A percentile compares a stretch with the other conserved stretches of the same genome.
These are phyloP conservation scores for Meganola albula DNA, from an alignment of 2,888 invertebrate genomes.

Conservation along the genomic window DNA sequence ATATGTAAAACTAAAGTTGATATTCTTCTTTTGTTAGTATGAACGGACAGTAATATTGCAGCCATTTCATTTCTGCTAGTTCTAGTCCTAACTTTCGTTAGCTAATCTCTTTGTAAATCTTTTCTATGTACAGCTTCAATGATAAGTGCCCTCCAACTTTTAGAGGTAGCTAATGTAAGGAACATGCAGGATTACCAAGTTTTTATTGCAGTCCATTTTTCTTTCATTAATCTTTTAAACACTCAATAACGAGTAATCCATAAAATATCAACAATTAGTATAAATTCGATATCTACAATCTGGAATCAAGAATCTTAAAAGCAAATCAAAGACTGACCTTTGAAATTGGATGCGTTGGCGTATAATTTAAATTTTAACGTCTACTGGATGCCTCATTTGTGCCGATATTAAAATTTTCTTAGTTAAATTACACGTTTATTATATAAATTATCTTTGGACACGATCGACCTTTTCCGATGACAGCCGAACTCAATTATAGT, in stretches of 20 bases:
- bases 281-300: conserved; percentile 18
- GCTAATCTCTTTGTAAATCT: too few relatives aligned
- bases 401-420: conserved; percentile 25
- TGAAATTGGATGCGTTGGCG: conserved; percentile 16
- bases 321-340: conserved; percentile 19
- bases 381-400: conserved; percentile 16
- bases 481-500: conserved; percentile 34
- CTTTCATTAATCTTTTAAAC: too few relatives aligned
- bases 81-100: too few relatives aligned
- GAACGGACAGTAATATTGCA: too few relatives aligned
- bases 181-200: too few relatives aligned
- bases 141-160: too few relatives aligned
- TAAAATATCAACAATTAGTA: conserved; percentile 19
- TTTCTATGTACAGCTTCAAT: too few relatives aligned
- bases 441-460: conserved; percentile 14
- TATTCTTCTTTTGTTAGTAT: too few relatives aligned
- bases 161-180: too few relatives aligned
- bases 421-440: conserved; percentile 16
- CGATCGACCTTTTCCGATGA: conserved; percentile 25
- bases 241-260: conserved; percentile 19
- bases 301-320: conserved; percentile 17
- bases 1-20: too few relatives aligned
- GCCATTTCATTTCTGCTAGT: too few relatives aligned
- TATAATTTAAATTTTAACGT: conserved; percentile 22
- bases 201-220: too few relatives aligned